Conservation (phyloP, 1,140 invertebrate species). For the Oedothorax gibbosus region DNA sequence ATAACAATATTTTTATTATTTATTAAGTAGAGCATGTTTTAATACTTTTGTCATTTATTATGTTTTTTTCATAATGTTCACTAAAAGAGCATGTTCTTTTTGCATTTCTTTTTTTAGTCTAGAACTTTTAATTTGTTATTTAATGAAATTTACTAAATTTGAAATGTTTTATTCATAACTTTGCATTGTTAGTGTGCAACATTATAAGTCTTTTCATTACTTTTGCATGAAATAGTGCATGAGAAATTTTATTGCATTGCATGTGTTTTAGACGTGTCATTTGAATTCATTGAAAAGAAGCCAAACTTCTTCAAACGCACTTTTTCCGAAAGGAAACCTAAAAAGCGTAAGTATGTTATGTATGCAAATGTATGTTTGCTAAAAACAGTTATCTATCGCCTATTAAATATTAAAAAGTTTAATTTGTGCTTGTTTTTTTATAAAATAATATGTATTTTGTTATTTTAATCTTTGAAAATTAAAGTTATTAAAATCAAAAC, state of each 20-base stretch:
- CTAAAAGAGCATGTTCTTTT: slow-evolving; percentile 11
- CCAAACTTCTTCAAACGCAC: slow-evolving; percentile 58
- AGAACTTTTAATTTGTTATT: background rate
- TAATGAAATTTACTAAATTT: background rate
- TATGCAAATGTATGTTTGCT: background rate
- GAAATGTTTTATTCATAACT: background rate
- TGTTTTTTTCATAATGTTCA: background rate
- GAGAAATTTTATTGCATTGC: slow-evolving; percentile 34
- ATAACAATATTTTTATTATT: no score
- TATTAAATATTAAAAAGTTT: background rate
- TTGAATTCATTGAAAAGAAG: slow-evolving; percentile 56
- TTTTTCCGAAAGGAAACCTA: slow-evolving; percentile 57
- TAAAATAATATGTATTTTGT: background rate
- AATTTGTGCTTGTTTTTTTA: background rate
- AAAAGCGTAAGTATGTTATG: slow-evolving; percentile 47
- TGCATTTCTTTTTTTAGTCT: background rate
- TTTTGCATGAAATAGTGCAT: slow-evolving; percentile 35
- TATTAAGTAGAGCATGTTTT: no score
- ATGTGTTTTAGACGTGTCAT: slow-evolving; percentile 44
- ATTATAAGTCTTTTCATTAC: slow-evolving; percentile 3
- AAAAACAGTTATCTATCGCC: no score
- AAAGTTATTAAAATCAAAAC: background rate
- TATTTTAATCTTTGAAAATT: slow-evolving; percentile 1
- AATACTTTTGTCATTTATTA: background rate
- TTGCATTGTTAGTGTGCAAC: background rate